Conservation (phyloP, 2,797 vertebrate species). For the Pipistrellus kuhlii region DNA sequence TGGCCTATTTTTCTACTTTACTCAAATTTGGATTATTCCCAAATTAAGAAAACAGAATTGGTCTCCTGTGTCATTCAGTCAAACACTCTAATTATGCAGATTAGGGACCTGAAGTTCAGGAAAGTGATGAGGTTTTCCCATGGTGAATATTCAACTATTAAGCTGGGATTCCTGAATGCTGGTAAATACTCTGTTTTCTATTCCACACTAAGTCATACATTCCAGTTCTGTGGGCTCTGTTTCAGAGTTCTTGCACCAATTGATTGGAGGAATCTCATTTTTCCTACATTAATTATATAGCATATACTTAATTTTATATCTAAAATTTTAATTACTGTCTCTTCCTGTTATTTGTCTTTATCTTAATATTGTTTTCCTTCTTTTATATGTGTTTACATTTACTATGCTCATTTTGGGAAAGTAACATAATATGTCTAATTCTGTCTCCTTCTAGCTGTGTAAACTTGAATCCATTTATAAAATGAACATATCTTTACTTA, state of each 20-base stretch:
- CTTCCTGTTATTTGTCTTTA: not conserved
- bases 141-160: not conserved
- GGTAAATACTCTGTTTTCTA: not conserved
- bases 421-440: not conserved
- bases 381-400: not conserved
- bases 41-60: not conserved
- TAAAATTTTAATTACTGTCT: not conserved
- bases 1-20: rapidly evolving
- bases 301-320: not conserved
- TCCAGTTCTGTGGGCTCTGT: not conserved
- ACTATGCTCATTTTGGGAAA: not conserved
- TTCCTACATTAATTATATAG: not conserved
- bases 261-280: not conserved
- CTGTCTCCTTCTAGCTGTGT: not conserved
- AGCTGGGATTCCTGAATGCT: not conserved
- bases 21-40: not conserved
- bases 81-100: not conserved
- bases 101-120: not conserved
- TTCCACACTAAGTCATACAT: not conserved
- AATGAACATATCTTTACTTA: not conserved
- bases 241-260: not conserved
- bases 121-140: not conserved
- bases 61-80: not conserved
- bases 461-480: not conserved
- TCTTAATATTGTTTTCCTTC: constrained; percentile 11